Conservation (phyloP, 2,113 vertebrate species). For the Brachirus orientalis region DNA sequence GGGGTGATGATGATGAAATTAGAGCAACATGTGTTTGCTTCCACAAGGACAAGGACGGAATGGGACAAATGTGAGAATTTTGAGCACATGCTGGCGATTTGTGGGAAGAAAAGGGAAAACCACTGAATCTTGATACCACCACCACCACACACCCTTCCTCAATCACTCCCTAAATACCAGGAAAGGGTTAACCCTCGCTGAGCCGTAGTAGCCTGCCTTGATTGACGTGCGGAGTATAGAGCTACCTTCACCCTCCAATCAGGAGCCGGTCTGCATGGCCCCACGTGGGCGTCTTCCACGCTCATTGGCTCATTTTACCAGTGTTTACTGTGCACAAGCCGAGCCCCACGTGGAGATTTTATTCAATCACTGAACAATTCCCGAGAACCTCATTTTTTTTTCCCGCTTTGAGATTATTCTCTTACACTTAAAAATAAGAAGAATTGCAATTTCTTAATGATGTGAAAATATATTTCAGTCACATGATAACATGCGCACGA, state of each 20-base stretch:
- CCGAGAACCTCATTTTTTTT: slow-evolving; percentile 44
- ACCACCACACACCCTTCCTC: slow-evolving; percentile 62
- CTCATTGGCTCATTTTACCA: slow-evolving; percentile 72
- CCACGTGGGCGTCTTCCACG: slow-evolving; percentile 76
- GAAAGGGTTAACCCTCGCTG: slow-evolving; percentile 78
- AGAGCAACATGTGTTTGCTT: slow-evolving; percentile 43
- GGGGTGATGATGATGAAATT: slow-evolving; percentile 29
- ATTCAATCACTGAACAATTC: slow-evolving; percentile 84
- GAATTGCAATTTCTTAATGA: slow-evolving; percentile 21
- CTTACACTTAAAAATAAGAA: slow-evolving; percentile 22
- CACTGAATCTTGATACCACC: slow-evolving; percentile 66
- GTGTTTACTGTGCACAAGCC: slow-evolving; percentile 78
- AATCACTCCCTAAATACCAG: slow-evolving; percentile 46
- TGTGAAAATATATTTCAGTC: slow-evolving; percentile 18
- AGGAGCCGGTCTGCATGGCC: slow-evolving; percentile 57
- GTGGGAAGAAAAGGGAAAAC: slow-evolving; percentile 66
- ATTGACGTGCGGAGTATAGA: slow-evolving; percentile 75
- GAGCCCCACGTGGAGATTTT: slow-evolving; percentile 87
- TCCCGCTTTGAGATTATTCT: slow-evolving; percentile 18
- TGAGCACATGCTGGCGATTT: slow-evolving; percentile 48
- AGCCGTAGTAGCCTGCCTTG: slow-evolving; percentile 61
- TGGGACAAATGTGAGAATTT: slow-evolving; percentile 27
- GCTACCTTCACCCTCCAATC: slow-evolving; percentile 72
- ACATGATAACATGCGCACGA: neutral
- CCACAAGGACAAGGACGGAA: slow-evolving; percentile 37